phyloP scores from a whole-genome alignment of 2,113 vertebrate species.

The Eidolon helvum region DNA sequence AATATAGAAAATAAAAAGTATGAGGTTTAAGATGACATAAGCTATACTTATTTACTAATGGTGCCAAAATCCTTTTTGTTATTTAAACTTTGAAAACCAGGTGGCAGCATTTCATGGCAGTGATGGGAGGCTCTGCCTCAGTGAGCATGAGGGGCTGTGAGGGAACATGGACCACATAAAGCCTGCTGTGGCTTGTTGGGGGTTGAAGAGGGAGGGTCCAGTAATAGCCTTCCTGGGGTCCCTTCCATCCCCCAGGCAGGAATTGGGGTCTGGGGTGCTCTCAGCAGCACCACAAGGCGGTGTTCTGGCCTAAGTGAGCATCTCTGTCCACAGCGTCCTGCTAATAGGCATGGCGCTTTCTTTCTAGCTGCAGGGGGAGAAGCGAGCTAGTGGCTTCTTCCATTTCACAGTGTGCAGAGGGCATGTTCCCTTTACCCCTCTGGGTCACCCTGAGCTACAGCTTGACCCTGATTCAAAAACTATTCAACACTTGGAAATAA shows the following conservation, averaged over 20 bases:
- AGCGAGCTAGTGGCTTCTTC: not conserved
- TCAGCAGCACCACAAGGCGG: not conserved
- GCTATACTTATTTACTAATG: not conserved
- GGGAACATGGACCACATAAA: too few species aligned
- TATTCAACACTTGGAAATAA: not conserved
- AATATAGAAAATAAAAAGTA: not conserved
- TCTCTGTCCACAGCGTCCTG: not conserved
- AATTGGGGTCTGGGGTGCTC: not conserved
- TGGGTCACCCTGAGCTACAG: not conserved
- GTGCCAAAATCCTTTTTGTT: not conserved
- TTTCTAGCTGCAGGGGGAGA: not conserved
- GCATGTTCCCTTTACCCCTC: not conserved
- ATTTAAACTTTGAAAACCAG: not conserved
- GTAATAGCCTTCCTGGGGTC: too few species aligned
- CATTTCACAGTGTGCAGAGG: not conserved
- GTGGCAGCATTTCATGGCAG: not conserved
- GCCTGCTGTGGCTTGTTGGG: fast-evolving
- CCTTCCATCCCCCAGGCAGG: not conserved
- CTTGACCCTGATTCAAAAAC: not conserved
- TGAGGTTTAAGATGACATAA: not conserved
- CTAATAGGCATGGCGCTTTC: too few species aligned
- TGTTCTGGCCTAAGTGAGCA: not conserved
- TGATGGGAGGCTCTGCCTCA: not conserved
- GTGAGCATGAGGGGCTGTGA: not conserved
- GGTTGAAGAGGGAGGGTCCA: not conserved